Conservation (phyloP, 2,888 invertebrate genomes). For the Neoaliturus tenellus region DNA sequence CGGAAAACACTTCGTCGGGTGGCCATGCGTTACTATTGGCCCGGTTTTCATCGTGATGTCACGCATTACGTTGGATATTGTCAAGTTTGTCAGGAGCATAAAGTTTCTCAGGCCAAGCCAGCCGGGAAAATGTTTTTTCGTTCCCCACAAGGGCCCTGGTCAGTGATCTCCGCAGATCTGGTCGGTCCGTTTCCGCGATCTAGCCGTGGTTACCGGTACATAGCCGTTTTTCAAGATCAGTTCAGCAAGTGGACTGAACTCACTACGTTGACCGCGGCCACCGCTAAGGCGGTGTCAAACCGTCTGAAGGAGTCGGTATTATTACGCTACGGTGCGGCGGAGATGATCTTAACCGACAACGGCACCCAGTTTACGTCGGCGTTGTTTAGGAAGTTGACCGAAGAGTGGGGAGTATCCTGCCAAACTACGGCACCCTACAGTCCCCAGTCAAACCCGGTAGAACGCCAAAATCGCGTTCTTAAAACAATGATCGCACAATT, state of each 20-base stretch:
- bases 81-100: slow-evolving; percentile 62
- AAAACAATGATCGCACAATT: slow-evolving; percentile 69
- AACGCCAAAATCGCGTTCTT: slow-evolving; percentile 67
- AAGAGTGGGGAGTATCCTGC: slow-evolving; percentile 55
- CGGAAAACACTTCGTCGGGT: too few relatives aligned
- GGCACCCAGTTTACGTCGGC: slow-evolving; percentile 64
- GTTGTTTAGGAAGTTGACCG: slow-evolving; percentile 52
- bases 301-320: slow-evolving; percentile 30
- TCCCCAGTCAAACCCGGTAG: slow-evolving; percentile 69
- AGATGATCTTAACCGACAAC: slow-evolving; percentile 66
- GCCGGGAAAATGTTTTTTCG: slow-evolving; percentile 64
- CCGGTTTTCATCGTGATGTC: too few relatives aligned
- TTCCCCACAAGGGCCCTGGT: slow-evolving; percentile 63
- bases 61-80: slow-evolving; percentile 64
- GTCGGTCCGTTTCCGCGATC: slow-evolving; percentile 68
- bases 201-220: slow-evolving; percentile 61
- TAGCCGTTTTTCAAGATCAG: slow-evolving; percentile 65
- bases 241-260: too few relatives aligned
- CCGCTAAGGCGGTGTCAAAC: slow-evolving; percentile 54
- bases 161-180: slow-evolving; percentile 66
- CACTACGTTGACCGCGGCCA: slow-evolving; percentile 62
- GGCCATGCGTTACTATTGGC: too few relatives aligned
- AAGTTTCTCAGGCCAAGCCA: slow-evolving; percentile 62
- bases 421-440: slow-evolving; percentile 65
- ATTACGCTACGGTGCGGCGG: slow-evolving; percentile 52